A percentile compares a stretch with the other conserved stretches of the same genome.
Evolutionary conservation across 2,113 vertebrate genomes (phyloP).

Genomic region (Nothoprocta pentlandii): DNA sequence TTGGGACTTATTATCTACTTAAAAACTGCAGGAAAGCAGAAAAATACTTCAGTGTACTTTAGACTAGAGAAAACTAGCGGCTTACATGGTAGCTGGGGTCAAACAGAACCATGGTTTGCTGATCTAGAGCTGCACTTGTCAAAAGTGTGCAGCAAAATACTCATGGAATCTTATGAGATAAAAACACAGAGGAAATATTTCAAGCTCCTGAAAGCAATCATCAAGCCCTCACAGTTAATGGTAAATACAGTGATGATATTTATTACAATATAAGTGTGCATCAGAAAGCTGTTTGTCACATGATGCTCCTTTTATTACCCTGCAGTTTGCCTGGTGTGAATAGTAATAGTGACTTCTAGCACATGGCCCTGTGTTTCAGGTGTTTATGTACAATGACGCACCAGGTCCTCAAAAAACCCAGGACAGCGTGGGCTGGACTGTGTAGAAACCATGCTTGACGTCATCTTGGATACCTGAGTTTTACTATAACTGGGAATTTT

Average conservation of each 20-base stretch:
- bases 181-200: conserved; percentile 65
- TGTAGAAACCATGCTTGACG: background rate
- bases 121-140: conserved; percentile 63
- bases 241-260: background rate
- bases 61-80: conserved; percentile 76
- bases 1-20: conserved; percentile 87
- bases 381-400: background rate
- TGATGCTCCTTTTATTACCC: background rate
- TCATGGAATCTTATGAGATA: conserved; percentile 51
- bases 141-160: conserved; percentile 47
- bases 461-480: rapidly evolving
- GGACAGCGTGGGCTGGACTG: background rate
- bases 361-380: background rate
- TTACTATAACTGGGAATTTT: background rate
- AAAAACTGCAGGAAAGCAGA: conserved; percentile 85
- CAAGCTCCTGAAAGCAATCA: conserved; percentile 23
- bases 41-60: conserved; percentile 83
- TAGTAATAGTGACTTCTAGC: background rate
- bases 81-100: conserved; percentile 69
- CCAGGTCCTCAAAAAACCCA: background rate
- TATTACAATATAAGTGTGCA: background rate
- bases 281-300: background rate
- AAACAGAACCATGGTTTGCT: conserved; percentile 50
- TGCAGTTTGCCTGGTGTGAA: background rate
- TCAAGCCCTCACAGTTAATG: conserved; percentile 3